Evolutionary conservation across 2,113 vertebrate species (phyloP).

Genomic region (Pongo abelii): DNA sequence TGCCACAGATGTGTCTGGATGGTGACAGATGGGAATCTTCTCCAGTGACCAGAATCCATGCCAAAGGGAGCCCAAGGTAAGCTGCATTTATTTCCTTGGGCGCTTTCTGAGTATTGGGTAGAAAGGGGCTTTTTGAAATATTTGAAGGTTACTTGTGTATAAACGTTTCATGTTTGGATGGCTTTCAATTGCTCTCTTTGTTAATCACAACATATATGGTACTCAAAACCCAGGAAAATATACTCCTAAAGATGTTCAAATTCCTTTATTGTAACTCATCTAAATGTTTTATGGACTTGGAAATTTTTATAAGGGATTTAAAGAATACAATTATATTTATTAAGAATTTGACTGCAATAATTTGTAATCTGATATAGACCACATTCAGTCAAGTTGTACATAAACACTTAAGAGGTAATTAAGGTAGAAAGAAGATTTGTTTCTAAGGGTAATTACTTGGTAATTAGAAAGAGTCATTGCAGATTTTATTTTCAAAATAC

Average conservation of each 20-base stretch:
- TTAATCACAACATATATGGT: not conserved
- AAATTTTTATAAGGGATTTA: not conserved
- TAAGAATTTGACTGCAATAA: not conserved
- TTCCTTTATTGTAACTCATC: not conserved
- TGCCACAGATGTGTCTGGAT: not conserved
- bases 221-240: not conserved
- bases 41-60: not conserved
- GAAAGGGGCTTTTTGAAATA: not conserved
- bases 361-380: not conserved
- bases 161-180: not conserved
- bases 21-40: constrained; percentile 41
- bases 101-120: not conserved
- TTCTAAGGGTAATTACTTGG: not conserved
- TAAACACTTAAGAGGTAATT: not conserved
- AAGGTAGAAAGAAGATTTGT: not conserved
- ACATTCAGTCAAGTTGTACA: not conserved
- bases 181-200: not conserved
- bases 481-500: constrained; percentile 29
- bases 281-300: not conserved
- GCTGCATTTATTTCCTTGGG: not conserved
- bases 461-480: not conserved
- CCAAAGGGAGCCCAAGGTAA: not conserved
- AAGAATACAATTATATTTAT: not conserved
- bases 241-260: not conserved
- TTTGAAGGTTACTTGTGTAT: not conserved